Percentiles rank a stretch among this genome's conserved stretches.
Conservation (phyloP, 2,797 vertebrate genomes). For the Rhincodon typus region DNA sequence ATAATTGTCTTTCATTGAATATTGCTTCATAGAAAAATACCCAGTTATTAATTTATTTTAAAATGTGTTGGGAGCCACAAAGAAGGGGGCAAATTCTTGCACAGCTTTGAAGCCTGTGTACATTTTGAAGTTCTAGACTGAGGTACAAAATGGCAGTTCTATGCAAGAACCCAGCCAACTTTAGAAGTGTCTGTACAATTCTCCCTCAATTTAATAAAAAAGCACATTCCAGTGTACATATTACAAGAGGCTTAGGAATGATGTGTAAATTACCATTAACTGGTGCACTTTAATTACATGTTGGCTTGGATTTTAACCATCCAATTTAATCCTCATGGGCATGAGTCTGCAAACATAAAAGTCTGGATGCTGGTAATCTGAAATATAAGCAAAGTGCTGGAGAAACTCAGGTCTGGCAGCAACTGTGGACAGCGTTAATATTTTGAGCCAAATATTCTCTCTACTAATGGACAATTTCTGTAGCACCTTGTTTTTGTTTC, state of each 20-base stretch:
- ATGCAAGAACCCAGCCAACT: neutral
- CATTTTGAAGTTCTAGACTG: neutral
- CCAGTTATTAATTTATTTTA: too few relatives aligned
- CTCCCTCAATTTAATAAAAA: neutral
- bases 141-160: neutral
- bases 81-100: neutral
- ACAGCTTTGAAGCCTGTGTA: neutral
- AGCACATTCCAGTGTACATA: neutral
- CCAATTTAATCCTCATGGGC: neutral
- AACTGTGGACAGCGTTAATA: too few relatives aligned
- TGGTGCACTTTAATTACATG: neutral
- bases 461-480: too few relatives aligned
- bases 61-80: too few relatives aligned
- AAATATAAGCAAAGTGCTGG: too few relatives aligned
- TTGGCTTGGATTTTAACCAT: neutral
- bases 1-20: neutral
- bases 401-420: too few relatives aligned
- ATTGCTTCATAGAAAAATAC: neutral
- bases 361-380: too few relatives aligned
- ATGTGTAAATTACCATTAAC: neutral
- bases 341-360: neutral
- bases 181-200: too few relatives aligned
- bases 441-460: too few relatives aligned
- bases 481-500: neutral
- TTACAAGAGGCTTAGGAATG: neutral